A percentile compares a stretch with the other conserved stretches of the same genome.
Conservation (phyloP, 2,888 invertebrate species). For the Oithona nana region DNA sequence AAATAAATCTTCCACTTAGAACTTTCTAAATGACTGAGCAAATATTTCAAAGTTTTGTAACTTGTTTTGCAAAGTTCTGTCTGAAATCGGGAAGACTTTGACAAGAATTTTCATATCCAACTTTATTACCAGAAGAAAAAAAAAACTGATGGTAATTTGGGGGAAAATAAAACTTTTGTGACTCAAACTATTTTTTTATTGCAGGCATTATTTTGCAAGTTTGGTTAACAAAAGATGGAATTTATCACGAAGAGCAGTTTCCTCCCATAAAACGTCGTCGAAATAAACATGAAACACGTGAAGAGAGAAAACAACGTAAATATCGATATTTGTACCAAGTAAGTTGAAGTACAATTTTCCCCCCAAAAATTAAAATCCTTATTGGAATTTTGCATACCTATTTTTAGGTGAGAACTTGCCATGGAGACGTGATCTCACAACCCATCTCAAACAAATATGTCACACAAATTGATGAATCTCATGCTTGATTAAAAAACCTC, state of each 20-base stretch:
- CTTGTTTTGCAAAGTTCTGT: too few species aligned
- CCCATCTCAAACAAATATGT: slow-evolving; percentile 13
- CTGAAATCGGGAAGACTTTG: too few species aligned
- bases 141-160: not conserved
- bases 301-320: slow-evolving; percentile 68
- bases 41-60: too few species aligned
- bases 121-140: too few species aligned
- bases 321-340: slow-evolving; percentile 73
- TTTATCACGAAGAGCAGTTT: slow-evolving; percentile 12
- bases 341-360: not conserved
- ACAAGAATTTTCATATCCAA: too few species aligned
- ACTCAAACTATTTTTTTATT: not conserved
- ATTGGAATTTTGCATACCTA: not conserved
- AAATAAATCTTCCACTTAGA: too few species aligned
- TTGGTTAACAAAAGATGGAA: slow-evolving; percentile 2
- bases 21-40: too few species aligned
- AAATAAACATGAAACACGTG: slow-evolving; percentile 50
- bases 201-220: slow-evolving; percentile 8
- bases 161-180: not conserved
- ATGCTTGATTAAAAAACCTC: not conserved
- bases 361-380: not conserved
- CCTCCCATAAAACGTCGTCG: slow-evolving; percentile 26
- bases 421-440: slow-evolving; percentile 76
- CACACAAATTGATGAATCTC: slow-evolving; percentile 8
- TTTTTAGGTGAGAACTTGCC: slow-evolving; percentile 48